Base-by-base conservation (phyloP, 2,797 vertebrate genomes). In the Pempheris klunzingeri region DNA sequence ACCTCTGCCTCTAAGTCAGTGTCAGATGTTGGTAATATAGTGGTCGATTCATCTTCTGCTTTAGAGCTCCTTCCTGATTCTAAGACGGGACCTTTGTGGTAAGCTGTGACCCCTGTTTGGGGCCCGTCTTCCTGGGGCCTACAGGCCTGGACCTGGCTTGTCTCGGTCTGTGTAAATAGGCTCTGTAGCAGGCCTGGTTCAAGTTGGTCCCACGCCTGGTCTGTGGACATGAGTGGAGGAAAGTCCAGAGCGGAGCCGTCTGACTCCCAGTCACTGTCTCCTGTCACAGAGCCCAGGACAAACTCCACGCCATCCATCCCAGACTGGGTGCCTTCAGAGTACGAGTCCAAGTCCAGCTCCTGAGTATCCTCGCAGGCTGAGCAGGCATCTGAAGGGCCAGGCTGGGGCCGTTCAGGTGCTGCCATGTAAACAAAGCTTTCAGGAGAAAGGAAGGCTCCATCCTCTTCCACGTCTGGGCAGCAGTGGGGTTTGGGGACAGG, bases 371-470 rank as follows among this genome's bases (percentile, higher is more conserved):
- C 94, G 4, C 91, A 92, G 49, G 92, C 92, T 1, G 93, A 95
- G 50, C 90, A 87, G 5, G 88, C 82, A 14, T 95, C 95, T 3
- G 89, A 90, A 10, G 84, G 88, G 22, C 89, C 85, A 2, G 85
- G 80, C 18, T 83, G 88, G 1, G 92, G 92, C 7, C 94, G 89
- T 69, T 96, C 95, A 58, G 95, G 95, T n/a, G 95, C 95, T 0
- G 95, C 95, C 90, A 96, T 91, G 89, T 96, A 96, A 88, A 96
- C 94, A 88, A 96, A 96, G 66, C 93, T 96, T 77, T 95, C 95
- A 5, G 94, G 90, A 0, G 93, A 94, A 28, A 95, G 80, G 46
- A 95, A 92, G 13, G 91, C 71, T 12, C 90, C 91, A 15, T 95
- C 92, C 52, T 94, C 93, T 44, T 92, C 92, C 8, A 82, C 86